These are phyloP conservation scores for Vesta saturnalis DNA, from an alignment of 2,888 invertebrate species.

Conservation along the genomic window DNA sequence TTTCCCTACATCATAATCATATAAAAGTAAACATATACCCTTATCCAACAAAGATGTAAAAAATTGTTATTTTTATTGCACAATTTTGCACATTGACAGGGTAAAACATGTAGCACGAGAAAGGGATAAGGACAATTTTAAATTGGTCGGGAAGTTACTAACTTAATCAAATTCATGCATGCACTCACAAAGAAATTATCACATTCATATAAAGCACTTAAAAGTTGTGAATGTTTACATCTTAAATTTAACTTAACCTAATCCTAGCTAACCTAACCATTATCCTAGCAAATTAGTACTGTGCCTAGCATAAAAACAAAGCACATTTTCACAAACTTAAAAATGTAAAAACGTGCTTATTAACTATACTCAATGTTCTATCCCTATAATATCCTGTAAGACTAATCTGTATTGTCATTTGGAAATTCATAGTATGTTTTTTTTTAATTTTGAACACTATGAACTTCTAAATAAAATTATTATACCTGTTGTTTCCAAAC, in stretches of 20 bases:
- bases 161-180: slow-evolving; percentile 1
- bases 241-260: background rate
- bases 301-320: background rate
- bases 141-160: background rate
- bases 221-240: too few species aligned
- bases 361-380: background rate
- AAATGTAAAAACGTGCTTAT: background rate
- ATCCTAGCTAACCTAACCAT: background rate
- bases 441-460: background rate
- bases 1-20: background rate
- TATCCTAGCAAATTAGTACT: background rate
- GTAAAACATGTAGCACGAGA: slow-evolving; percentile 18
- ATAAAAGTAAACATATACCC: background rate
- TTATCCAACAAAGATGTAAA: too few species aligned
- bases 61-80: slow-evolving; percentile 12
- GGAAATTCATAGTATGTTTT: slow-evolving; percentile 18
- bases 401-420: slow-evolving; percentile 14
- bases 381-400: background rate
- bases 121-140: slow-evolving; percentile 23
- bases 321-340: background rate
- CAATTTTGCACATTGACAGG: background rate
- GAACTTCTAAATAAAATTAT: slow-evolving; percentile 23
- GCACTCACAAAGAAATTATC: slow-evolving; percentile 2
- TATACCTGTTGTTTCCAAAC: slow-evolving; percentile 38
- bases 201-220: slow-evolving; percentile 13